These are phyloP conservation scores for Dermatemys mawii DNA, from an alignment of 2,113 vertebrate genomes.

Conservation along the genomic window DNA sequence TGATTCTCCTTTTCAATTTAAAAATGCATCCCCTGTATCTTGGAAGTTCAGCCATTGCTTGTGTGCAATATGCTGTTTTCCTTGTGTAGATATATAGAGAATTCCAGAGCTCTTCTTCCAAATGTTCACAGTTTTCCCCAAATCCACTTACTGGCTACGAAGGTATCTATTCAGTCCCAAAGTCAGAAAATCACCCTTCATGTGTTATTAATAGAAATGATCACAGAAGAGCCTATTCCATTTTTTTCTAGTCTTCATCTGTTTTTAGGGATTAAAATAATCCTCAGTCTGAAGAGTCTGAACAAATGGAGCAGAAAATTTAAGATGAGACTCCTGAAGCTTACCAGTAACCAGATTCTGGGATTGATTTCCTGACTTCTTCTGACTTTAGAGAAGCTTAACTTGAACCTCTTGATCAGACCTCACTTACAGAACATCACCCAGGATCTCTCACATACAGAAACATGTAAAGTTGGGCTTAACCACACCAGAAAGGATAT, in stretches of 20 bases:
- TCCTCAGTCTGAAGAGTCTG: not conserved
- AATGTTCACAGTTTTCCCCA: not conserved
- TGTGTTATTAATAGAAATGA: not conserved
- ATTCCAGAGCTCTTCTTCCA: not conserved
- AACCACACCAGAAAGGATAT: not conserved
- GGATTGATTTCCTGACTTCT: not conserved
- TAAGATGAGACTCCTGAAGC: not conserved
- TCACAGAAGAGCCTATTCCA: fast-evolving
- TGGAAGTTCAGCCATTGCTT: not conserved
- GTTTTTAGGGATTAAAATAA: not conserved
- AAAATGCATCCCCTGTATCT: not conserved
- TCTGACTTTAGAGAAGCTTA: not conserved
- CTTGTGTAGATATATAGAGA: not conserved
- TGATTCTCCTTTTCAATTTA: not conserved
- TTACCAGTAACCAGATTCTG: not conserved
- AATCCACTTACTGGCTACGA: not conserved
- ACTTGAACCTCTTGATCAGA: not conserved
- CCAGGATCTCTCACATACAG: not conserved
- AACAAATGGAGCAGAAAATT: not conserved
- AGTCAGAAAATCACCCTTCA: not conserved
- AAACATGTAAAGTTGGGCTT: not conserved
- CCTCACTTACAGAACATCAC: fast-evolving
- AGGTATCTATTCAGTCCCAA: not conserved
- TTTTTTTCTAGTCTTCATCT: not conserved
- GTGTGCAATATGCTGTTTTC: not conserved